These are phyloP conservation scores for Paramisgurnus dabryanus DNA, from an alignment of 2,113 vertebrate species.

Conservation along the genomic window DNA sequence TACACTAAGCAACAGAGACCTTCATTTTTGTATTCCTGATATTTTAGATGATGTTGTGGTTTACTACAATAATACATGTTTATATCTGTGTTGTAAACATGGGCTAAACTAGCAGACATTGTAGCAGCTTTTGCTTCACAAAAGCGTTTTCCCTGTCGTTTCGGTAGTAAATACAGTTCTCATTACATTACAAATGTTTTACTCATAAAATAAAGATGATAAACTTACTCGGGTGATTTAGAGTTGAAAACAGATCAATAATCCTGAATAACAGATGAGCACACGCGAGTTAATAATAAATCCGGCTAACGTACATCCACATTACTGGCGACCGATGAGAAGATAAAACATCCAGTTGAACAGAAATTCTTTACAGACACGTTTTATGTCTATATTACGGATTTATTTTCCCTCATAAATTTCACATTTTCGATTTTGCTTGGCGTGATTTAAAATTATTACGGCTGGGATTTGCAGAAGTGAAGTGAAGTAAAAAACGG, in stretches of 20 bases:
- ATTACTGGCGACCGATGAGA: background rate
- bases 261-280: background rate
- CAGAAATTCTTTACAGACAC: background rate
- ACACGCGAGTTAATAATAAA: background rate
- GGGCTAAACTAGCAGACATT: background rate
- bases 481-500: conserved; percentile 14
- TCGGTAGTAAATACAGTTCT: background rate
- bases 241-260: background rate
- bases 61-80: background rate
- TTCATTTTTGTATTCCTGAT: background rate
- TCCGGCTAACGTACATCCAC: conserved; percentile 2
- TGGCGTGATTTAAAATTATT: background rate
- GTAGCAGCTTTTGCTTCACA: conserved; percentile 9
- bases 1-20: background rate
- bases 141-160: too few species aligned
- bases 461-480: background rate
- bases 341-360: background rate
- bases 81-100: background rate
- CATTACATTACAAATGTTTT: background rate
- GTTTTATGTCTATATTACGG: background rate
- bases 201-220: background rate
- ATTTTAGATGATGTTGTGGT: background rate
- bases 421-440: background rate
- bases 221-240: conserved; percentile 13
- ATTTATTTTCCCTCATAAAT: background rate